Base-by-base conservation (phyloP, 2,888 invertebrate species). In the Macrostomum cliftonense region DNA sequence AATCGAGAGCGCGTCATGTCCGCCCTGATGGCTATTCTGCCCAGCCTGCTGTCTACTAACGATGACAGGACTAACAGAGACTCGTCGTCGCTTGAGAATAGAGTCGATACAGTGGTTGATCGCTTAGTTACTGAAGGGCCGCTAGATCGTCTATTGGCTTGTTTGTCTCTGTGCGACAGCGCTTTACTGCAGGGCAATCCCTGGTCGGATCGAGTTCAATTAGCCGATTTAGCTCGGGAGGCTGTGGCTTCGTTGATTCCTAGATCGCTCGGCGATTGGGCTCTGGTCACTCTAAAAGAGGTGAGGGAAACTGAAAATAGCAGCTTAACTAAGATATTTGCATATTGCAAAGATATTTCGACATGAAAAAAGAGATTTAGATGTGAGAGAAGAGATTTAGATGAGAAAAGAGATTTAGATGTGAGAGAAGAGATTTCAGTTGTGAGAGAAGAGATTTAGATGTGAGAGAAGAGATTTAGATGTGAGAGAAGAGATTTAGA, bases 261-360 rank as follows among this genome's bases (percentile, higher is more conserved):
- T 16, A n/a, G 42, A 39, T 14, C 19, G 19, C 7, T 52, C 39
- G 19, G 47, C 5, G 16, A 46, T 12, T 47, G 46, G 47, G 36
- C 19, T 2, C 47, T 47, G 14, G 14, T 46, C 7, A 13, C 19
- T 12, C 38, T 45, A 17, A 39, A 45, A 44, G 39, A 39, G 45
- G 36, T 46, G 28, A 28, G 4, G 28, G 4, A 9, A 4, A 7
- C 5, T 9, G 9, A 9, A 28, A 28, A 28, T 4, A 7, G 28
- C 28, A 9, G 28, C 9, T 28, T 4, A 28, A 7, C 4, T 28
- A 4, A 28, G 28, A 9, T 28, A 7, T 28, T 9, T 4, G 9
- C 9, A 28, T 28, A 28, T 28, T 28, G n/a, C n/a, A n/a, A 28
- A 28, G 5, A 28, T 28, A 28, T 28, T 28, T 4, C 28, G 28